Evolutionary conservation across 2,113 vertebrate genomes (phyloP).

Genomic region (Paralichthys olivaceus): DNA sequence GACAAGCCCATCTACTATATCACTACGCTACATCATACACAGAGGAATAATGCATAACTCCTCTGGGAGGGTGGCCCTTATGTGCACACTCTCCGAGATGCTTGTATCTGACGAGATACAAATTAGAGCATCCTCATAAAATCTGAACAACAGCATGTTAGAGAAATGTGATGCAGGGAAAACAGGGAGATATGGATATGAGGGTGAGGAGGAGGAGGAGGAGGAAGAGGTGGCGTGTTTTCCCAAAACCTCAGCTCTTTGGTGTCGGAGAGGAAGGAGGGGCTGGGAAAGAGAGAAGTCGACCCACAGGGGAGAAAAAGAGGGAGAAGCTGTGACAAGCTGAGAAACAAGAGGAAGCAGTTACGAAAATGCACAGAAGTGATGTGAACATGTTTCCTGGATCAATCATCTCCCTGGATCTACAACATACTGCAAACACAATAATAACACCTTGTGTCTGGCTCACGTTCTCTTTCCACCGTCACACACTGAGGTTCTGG

Average conservation of each 20-base stretch:
- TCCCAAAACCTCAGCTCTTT: constrained; percentile 42
- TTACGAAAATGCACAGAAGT: neutral
- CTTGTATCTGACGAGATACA: constrained; percentile 50
- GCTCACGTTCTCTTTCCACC: too few relatives aligned
- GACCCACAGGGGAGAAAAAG: neutral
- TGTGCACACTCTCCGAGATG: constrained; percentile 50
- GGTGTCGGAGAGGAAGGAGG: constrained; percentile 22
- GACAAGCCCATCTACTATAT: constrained; percentile 56
- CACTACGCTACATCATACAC: constrained; percentile 58
- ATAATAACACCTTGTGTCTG: too few relatives aligned
- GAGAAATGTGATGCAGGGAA: constrained; percentile 11
- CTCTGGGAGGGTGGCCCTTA: constrained; percentile 48
- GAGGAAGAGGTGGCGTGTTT: constrained; percentile 26
- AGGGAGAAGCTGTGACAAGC: too few relatives aligned
- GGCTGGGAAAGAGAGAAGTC: neutral
- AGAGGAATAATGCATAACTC: constrained; percentile 71
- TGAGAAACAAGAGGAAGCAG: neutral
- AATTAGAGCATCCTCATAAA: constrained; percentile 57
- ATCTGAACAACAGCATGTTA: constrained; percentile 43
- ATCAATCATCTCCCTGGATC: too few relatives aligned
- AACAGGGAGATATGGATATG: too few relatives aligned
- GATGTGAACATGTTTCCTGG: neutral
- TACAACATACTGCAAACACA: too few relatives aligned
- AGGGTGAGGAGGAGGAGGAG: neutral
- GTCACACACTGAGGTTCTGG: too few relatives aligned